Percentiles rank a stretch among this genome's conserved stretches.
These are phyloP conservation scores for Sakesphorus luctuosus DNA, from an alignment of 2,113 vertebrate genomes.

Conservation along the genomic window DNA sequence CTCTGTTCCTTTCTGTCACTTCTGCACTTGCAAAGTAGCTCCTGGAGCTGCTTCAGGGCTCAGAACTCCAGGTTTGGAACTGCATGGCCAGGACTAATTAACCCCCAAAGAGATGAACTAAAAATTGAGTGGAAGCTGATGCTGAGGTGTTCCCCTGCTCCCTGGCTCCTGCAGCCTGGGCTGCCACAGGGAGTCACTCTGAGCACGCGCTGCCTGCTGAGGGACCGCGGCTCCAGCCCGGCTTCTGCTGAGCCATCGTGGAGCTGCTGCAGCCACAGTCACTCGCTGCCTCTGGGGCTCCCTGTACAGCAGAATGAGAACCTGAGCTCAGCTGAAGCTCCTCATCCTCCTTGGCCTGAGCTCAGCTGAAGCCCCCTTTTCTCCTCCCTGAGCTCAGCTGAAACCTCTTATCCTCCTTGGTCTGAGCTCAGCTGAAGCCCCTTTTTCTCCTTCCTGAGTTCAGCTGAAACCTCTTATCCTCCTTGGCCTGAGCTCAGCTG, in stretches of 20 bases:
- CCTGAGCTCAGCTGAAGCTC: not conserved
- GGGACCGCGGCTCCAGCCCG: fast-evolving
- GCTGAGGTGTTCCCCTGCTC: not conserved
- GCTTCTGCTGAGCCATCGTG: not conserved
- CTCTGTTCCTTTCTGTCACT: not conserved
- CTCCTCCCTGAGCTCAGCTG: not conserved
- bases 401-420: fast-evolving
- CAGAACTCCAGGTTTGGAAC: not conserved
- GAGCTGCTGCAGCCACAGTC: not conserved
- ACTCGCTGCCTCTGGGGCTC: not conserved
- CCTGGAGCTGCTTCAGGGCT: not conserved
- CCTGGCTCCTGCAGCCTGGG: not conserved
- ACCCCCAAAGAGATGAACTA: not conserved
- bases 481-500: not conserved
- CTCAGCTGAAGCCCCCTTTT: not conserved
- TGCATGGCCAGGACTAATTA: not conserved
- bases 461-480: not conserved
- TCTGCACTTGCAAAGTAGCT: not conserved
- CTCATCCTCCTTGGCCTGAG: not conserved
- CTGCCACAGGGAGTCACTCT: not conserved
- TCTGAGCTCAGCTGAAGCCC: not conserved
- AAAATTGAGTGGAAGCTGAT: not conserved
- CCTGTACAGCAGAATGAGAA: not conserved
- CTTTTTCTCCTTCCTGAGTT: not conserved
- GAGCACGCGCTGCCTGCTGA: not conserved